These are phyloP conservation scores for Trichomycterus rosablanca DNA, from an alignment of 2,113 vertebrate genomes.

Conservation along the genomic window DNA sequence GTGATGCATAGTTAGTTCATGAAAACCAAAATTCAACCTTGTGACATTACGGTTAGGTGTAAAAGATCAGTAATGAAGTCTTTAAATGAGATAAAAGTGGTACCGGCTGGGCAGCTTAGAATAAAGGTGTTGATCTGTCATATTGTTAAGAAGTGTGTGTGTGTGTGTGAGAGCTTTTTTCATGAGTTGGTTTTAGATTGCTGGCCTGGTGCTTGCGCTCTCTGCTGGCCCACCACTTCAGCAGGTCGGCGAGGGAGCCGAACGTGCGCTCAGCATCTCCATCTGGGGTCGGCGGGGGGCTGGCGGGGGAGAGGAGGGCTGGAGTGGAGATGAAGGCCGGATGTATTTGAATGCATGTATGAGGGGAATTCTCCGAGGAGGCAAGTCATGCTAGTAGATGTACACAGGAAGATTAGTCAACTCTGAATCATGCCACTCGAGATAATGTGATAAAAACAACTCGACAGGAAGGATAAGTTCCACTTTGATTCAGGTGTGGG, in stretches of 20 bases:
- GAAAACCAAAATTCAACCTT: no score
- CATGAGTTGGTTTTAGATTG: conserved; percentile 30
- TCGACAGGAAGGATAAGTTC: conserved; percentile 93
- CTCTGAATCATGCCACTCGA: conserved; percentile 86
- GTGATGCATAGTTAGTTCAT: no score
- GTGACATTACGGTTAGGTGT: no score
- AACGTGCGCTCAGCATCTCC: conserved; percentile 37
- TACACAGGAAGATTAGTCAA: conserved; percentile 95
- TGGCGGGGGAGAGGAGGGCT: not conserved
- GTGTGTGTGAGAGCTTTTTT: conserved; percentile 25
- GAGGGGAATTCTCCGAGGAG: conserved; percentile 79
- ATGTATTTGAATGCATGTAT: conserved; percentile 66
- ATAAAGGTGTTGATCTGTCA: conserved; percentile 10
- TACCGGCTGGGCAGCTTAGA: no score
- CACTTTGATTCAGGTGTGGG: conserved; percentile 80
- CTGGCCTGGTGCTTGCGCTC: conserved; percentile 13
- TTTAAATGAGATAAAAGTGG: no score
- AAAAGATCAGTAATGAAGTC: no score
- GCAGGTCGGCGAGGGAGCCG: conserved; percentile 24
- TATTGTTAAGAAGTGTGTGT: conserved; percentile 1
- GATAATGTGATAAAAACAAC: conserved; percentile 92
- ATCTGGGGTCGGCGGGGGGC: conserved; percentile 30
- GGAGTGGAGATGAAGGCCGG: conserved; percentile 24
- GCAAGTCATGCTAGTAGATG: conserved; percentile 91
- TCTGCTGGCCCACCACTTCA: conserved; percentile 34